Evolutionary conservation across 2,797 vertebrate species (phyloP).

Genomic region (Gastrophryne carolinensis): DNA sequence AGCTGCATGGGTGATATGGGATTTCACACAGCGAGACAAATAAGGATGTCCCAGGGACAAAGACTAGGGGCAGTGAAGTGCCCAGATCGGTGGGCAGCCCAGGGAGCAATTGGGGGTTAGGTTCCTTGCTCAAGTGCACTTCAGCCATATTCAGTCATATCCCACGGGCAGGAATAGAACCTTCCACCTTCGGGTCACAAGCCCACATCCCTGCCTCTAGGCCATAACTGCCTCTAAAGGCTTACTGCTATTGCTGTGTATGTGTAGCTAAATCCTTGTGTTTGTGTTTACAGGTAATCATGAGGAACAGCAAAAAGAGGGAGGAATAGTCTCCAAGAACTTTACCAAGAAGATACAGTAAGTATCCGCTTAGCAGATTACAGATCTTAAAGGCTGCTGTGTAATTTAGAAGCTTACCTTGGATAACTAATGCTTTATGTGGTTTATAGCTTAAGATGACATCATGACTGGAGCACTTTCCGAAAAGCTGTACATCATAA

Average conservation of each 20-base stretch:
- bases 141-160: too few relatives aligned
- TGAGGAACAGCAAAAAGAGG: constrained; percentile 94
- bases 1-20: too few relatives aligned
- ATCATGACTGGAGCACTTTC: not conserved
- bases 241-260: not conserved
- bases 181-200: too few relatives aligned
- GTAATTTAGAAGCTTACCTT: constrained; percentile 5
- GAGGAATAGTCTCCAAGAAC: constrained; percentile 96
- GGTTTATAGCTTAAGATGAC: constrained; percentile 20
- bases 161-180: too few relatives aligned
- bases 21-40: too few relatives aligned
- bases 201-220: too few relatives aligned
- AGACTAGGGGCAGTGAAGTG: too few relatives aligned
- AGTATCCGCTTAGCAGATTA: constrained; percentile 62
- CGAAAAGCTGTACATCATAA: not conserved
- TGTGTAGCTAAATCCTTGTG: not conserved
- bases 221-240: too few relatives aligned
- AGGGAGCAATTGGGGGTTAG: too few relatives aligned
- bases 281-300: constrained; percentile 81
- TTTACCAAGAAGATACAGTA: constrained; percentile 99
- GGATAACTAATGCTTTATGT: not conserved
- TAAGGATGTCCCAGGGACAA: too few relatives aligned
- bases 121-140: too few relatives aligned
- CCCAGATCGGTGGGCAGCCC: too few relatives aligned
- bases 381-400: not conserved